Evolutionary conservation across 37 sponge, comb jelly and placozoan genomes (phyloP), one percentile per base, ranked within the genome.

Genomic region (Aplysina aerophoba): DNA sequence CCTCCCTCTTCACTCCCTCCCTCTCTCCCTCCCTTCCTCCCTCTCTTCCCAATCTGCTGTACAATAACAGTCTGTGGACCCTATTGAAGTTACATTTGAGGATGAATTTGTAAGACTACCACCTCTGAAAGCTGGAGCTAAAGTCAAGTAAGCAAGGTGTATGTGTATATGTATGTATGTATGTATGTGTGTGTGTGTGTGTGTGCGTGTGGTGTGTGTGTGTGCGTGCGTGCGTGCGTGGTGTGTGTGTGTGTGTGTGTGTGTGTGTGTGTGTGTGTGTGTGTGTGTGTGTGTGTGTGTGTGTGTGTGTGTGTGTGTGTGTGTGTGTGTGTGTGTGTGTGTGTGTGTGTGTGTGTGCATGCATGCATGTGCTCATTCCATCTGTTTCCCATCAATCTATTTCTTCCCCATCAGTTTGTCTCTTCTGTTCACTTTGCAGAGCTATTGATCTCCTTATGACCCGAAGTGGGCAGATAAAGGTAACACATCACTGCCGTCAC

Each of bases 1-100:
- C 72, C 67, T 56, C 50, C 50, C 8, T 44, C 83, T 54, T 33
- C n/a, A 6, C 30, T 91, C 54, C 25, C 65, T 22, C 54, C 27
- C 67, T 81, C 50, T 25, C 60, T 83, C 25, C 20, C 84, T n/a
- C 75, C 82, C 11, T 50, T 44, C 20, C n/a, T 53, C n/a, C 28
- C 59, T 28, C 87, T 72, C 67, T 56, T 66, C 5, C 24, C 65
- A 8, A 12, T 19, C 16, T 20, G 59, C 3, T 63, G 28, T 28
- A 13, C 4, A 8, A 5, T 24, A 63, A 4, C 24, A 28, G 24
- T 2, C 65, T 27, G 28, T 24, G 5, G 65, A 63, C 4, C 27
- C 24, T 12, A 27, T 2, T 63, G 4, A 4, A 28, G 5, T 63
- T 28, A 13, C 65, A 12, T 4, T 63, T 27, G 28, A 24, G 4